Evolutionary conservation across 2,888 invertebrate species (phyloP).

Genomic region (Ophion slaviceki): DNA sequence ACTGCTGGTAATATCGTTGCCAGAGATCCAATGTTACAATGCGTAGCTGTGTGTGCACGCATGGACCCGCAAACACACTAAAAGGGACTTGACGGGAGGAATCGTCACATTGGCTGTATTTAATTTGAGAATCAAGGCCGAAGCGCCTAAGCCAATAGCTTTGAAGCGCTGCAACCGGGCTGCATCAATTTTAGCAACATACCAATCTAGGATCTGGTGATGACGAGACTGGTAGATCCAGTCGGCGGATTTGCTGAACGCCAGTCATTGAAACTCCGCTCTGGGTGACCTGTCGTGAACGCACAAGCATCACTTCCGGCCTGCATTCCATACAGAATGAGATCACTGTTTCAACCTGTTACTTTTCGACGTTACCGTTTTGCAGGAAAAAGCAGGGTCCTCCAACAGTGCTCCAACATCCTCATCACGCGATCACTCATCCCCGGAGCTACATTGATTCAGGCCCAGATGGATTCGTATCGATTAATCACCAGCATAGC

Average conservation of each 20-base stretch:
- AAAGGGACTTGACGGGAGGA: constrained; percentile 72
- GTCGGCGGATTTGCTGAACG: constrained; percentile 70
- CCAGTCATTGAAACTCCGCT: constrained; percentile 74
- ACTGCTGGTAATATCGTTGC: constrained; percentile 78
- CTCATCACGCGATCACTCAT: no score
- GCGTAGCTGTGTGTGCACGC: no score
- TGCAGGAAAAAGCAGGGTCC: no score
- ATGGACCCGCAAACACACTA: constrained; percentile 20
- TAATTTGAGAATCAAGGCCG: constrained; percentile 67
- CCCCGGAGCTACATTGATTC: no score
- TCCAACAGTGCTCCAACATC: no score
- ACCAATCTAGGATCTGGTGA: not conserved
- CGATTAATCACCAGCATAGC: no score
- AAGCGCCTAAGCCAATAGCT: constrained; percentile 73
- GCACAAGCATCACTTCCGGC: no score
- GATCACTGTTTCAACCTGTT: no score
- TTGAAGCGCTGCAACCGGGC: constrained; percentile 67
- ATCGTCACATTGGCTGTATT: constrained; percentile 76
- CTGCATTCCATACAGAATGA: no score
- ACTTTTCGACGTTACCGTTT: no score
- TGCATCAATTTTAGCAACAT: constrained; percentile 10
- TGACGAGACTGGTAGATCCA: not conserved
- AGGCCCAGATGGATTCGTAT: no score
- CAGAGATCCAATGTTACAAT: constrained; percentile 41
- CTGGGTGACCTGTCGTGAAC: constrained; percentile 31